Evolutionary conservation across 2,797 vertebrate genomes (phyloP).

Genomic region (Galago senegalensis): DNA sequence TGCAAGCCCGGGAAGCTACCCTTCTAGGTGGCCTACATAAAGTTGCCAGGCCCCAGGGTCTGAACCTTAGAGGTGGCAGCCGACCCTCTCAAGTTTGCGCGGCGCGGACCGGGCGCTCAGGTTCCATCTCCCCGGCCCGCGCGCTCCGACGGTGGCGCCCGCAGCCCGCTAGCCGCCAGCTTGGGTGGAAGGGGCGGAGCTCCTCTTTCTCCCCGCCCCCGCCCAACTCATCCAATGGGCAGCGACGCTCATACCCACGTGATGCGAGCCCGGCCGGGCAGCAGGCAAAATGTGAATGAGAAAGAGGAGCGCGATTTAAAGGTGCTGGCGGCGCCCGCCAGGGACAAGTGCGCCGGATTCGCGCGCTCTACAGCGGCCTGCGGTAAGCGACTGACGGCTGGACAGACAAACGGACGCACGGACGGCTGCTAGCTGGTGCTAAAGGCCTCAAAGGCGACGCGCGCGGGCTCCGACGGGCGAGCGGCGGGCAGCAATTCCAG

Average conservation of each 20-base stretch:
- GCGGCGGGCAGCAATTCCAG: constrained; percentile 7
- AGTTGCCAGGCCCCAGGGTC: background rate
- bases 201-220: background rate
- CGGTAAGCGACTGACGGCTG: constrained; percentile 38
- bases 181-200: background rate
- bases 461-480: constrained; percentile 46
- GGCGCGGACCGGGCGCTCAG: background rate
- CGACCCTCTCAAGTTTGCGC: constrained; percentile 66
- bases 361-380: constrained; percentile 75
- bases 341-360: constrained; percentile 76
- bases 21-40: background rate
- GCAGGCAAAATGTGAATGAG: constrained; percentile 93
- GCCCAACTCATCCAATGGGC: constrained; percentile 72
- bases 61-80: background rate
- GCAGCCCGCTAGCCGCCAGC: accelerated
- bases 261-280: constrained; percentile 80
- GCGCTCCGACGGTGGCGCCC: constrained; percentile 38
- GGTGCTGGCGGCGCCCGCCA: constrained; percentile 87
- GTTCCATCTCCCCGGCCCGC: background rate
- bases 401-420: constrained; percentile 9
- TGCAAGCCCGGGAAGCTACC: background rate
- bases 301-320: constrained; percentile 95
- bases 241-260: constrained; percentile 82
- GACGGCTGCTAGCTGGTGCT: background rate
- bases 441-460: background rate